A percentile compares a stretch with the other conserved stretches of the same genome.
phyloP scores from a whole-genome alignment of 2,797 vertebrate genomes.

The Alfaro cultratus region DNA sequence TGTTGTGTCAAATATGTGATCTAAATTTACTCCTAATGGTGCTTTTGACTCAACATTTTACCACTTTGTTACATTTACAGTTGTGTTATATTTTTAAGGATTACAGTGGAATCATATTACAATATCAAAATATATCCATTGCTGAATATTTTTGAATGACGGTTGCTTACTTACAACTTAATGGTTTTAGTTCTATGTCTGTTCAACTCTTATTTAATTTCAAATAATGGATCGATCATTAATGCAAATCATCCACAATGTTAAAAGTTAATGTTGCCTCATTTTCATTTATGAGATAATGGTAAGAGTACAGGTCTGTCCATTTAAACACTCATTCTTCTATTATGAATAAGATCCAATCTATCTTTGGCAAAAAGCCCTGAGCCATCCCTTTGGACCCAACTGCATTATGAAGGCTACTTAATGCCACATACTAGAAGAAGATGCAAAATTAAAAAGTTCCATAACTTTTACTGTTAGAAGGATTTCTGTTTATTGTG shows the following conservation, averaged over 20 bases:
- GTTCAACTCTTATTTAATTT: constrained; percentile 34
- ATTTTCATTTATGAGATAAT: constrained; percentile 43
- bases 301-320: constrained; percentile 21
- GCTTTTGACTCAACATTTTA: neutral
- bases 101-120: constrained; percentile 2
- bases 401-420: constrained; percentile 14
- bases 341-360: constrained; percentile 34
- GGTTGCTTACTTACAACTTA: constrained; percentile 36
- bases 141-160: constrained; percentile 52
- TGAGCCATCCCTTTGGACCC: constrained; percentile 6
- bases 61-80: neutral
- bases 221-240: constrained; percentile 35
- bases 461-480: neutral
- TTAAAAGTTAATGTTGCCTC: constrained; percentile 60
- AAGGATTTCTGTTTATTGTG: neutral
- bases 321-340: constrained; percentile 29
- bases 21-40: neutral
- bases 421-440: constrained; percentile 1
- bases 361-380: constrained; percentile 29
- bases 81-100: neutral
- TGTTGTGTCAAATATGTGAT: constrained; percentile 2
- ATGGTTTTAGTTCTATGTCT: constrained; percentile 38
- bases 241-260: constrained; percentile 50
- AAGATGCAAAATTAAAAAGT: neutral
- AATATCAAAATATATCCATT: constrained; percentile 27